These are phyloP conservation scores for Hyphantria cunea DNA, from an alignment of 1,140 invertebrate genomes.

Conservation along the genomic window DNA sequence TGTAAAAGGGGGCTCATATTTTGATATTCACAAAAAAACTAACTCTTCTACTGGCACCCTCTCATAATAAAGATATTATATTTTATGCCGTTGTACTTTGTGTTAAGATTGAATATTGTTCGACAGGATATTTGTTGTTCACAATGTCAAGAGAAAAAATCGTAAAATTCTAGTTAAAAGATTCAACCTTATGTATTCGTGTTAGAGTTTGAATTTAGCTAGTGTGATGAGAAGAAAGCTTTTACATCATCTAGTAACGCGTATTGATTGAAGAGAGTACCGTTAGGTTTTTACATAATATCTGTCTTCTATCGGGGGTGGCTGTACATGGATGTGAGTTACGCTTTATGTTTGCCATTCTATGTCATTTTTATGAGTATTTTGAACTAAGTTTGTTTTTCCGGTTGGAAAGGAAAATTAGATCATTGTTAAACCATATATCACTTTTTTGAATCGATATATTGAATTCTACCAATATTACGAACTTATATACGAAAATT, in stretches of 20 bases:
- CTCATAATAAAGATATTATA: conserved; percentile 31
- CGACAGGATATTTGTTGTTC: conserved; percentile 65
- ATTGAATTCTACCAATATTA: too few relatives aligned
- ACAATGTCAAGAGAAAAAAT: conserved; percentile 59
- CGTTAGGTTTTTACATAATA: conserved; percentile 80
- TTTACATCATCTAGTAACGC: conserved; percentile 76
- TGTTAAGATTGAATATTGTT: conserved; percentile 59
- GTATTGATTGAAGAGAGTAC: conserved; percentile 79
- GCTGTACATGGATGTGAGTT: conserved; percentile 45
- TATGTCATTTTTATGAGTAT: conserved; percentile 46
- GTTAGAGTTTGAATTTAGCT: conserved; percentile 37
- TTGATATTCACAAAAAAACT: conserved; percentile 76
- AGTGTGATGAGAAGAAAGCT: conserved; percentile 62
- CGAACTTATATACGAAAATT: too few relatives aligned
- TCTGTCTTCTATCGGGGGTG: conserved; percentile 69
- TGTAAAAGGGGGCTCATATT: conserved; percentile 79
- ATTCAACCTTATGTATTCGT: conserved; percentile 43
- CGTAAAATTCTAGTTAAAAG: conserved; percentile 24
- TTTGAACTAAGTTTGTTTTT: conserved; percentile 32
- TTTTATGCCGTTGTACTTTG: conserved; percentile 47
- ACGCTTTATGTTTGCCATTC: conserved; percentile 40
- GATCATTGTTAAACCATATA: too few relatives aligned
- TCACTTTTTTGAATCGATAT: too few relatives aligned
- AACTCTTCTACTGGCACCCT: conserved; percentile 66
- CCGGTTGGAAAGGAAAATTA: too few relatives aligned